Percentiles rank a stretch among this genome's conserved stretches.
Conservation (phyloP, 2,797 vertebrate species). For the Fistularia commersonii region DNA sequence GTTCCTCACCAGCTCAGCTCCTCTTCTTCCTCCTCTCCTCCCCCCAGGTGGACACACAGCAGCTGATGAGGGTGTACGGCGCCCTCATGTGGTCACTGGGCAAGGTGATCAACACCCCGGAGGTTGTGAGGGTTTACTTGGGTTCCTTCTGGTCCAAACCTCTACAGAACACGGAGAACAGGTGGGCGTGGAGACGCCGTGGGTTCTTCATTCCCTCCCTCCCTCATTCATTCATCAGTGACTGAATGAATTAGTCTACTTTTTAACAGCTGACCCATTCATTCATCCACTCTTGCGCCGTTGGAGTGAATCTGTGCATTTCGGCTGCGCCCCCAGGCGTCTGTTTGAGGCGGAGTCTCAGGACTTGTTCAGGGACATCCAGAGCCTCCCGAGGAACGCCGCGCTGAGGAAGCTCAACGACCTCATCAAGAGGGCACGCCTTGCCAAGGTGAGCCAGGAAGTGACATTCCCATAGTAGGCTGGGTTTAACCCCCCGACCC, state of each 20-base stretch:
- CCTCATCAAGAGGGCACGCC: conserved; percentile 92
- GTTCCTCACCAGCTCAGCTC: too few species aligned
- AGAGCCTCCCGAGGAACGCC: conserved; percentile 90
- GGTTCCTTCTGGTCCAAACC: conserved; percentile 97
- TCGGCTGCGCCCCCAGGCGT: conserved; percentile 57
- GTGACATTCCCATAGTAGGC: not conserved
- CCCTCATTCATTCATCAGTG: too few species aligned
- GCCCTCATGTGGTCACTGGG: conserved; percentile 99
- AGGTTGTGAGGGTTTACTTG: conserved; percentile 92
- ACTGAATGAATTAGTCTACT: too few species aligned
- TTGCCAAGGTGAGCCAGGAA: conserved; percentile 86
- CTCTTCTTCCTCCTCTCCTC: not conserved
- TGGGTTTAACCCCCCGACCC: not conserved
- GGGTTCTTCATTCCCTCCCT: not conserved
- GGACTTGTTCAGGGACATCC: conserved; percentile 94
- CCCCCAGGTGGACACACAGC: conserved; percentile 88
- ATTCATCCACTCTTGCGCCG: too few species aligned
- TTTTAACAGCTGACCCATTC: too few species aligned
- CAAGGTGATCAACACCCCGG: conserved; percentile 95
- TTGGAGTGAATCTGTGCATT: too few species aligned
- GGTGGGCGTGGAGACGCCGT: conserved; percentile 19
- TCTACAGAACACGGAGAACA: conserved; percentile 90
- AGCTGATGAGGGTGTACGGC: too few species aligned
- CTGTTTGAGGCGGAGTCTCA: conserved; percentile 93
- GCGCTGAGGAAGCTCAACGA: conserved; percentile 96